Conservation (phyloP, 2,113 vertebrate species). For the Aegotheles bennettii region DNA sequence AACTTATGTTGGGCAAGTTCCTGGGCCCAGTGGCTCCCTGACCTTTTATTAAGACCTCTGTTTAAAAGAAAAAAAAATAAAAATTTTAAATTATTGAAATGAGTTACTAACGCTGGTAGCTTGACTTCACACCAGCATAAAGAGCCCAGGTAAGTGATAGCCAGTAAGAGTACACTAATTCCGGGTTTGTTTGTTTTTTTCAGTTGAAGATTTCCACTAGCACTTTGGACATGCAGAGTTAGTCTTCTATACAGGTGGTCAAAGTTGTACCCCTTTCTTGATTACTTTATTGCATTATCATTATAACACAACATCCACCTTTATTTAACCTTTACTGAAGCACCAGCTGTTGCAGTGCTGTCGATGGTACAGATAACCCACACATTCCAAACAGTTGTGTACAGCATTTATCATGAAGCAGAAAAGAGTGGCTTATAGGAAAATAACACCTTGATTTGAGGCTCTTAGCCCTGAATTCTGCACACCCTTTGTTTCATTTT, state of each 20-base stretch:
- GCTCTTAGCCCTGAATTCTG: neutral
- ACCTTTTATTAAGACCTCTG: conserved; percentile 22
- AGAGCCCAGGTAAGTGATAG: neutral
- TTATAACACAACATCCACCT: neutral
- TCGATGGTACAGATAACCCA: neutral
- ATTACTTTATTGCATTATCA: neutral
- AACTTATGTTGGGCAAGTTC: neutral
- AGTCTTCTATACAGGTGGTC: conserved; percentile 35
- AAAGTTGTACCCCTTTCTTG: neutral
- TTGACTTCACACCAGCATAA: neutral
- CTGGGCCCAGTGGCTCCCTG: neutral
- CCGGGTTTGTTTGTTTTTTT: neutral
- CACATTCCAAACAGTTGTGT: neutral
- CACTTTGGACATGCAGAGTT: conserved; percentile 64
- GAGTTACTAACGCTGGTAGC: neutral
- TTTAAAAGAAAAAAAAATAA: neutral
- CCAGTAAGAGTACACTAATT: neutral
- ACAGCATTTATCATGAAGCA: neutral
- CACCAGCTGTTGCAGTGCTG: neutral
- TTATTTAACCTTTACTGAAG: neutral
- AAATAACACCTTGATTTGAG: neutral
- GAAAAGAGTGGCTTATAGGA: neutral
- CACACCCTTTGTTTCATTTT: neutral
- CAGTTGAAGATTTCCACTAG: neutral
- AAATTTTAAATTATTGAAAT: neutral